Conservation (phyloP, 2,888 invertebrate species). For the Griposia aprilina region DNA sequence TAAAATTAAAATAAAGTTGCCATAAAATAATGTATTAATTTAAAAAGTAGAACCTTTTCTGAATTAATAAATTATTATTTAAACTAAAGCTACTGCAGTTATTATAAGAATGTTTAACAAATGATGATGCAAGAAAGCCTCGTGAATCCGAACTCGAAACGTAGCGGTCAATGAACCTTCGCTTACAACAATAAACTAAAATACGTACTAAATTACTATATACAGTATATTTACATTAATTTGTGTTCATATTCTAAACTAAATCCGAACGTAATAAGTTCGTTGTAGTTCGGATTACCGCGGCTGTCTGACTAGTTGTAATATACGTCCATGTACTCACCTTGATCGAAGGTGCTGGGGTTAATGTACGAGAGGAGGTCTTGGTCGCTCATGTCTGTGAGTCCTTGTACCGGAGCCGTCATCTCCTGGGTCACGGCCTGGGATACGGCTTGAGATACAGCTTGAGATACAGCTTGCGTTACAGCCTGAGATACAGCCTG, state of each 20-base stretch:
- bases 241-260: slow-evolving; percentile 35
- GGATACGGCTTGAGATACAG: slow-evolving; percentile 87
- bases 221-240: slow-evolving; percentile 62
- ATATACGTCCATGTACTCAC: slow-evolving; percentile 89
- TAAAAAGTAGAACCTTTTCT: slow-evolving; percentile 22
- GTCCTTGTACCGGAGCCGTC: slow-evolving; percentile 92
- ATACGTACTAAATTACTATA: slow-evolving; percentile 48
- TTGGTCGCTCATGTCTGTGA: slow-evolving; percentile 96
- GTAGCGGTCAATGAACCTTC: slow-evolving; percentile 21
- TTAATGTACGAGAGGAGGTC: slow-evolving; percentile 97
- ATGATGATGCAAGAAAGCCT: slow-evolving; percentile 64
- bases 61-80: slow-evolving; percentile 24
- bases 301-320: slow-evolving; percentile 67
- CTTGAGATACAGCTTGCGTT: slow-evolving; percentile 87
- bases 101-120: slow-evolving; percentile 82
- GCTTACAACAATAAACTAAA: slow-evolving; percentile 38
- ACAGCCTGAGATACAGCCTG: slow-evolving; percentile 89
- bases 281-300: slow-evolving; percentile 57
- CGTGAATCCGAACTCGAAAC: slow-evolving; percentile 64
- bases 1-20: slow-evolving; percentile 48
- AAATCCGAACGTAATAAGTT: slow-evolving; percentile 48
- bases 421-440: slow-evolving; percentile 89
- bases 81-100: slow-evolving; percentile 73
- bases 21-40: slow-evolving; percentile 35
- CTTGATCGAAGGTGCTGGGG: slow-evolving; percentile 96